phyloP scores from a whole-genome alignment of 2,113 vertebrate genomes.

The Lasiurus cinereus region DNA sequence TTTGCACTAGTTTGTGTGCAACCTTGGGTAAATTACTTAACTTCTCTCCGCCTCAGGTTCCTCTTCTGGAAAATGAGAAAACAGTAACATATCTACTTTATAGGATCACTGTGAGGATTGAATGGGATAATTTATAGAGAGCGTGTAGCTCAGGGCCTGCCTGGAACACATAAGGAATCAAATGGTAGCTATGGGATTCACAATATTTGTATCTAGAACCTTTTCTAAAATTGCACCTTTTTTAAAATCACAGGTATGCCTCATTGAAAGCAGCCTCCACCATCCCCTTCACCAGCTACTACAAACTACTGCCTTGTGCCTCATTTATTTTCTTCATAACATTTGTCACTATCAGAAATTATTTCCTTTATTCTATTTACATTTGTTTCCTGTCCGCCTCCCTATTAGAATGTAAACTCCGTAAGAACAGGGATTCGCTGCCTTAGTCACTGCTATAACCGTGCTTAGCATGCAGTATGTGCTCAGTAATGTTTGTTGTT shows the following conservation, averaged over 20 bases:
- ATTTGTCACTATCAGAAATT: neutral
- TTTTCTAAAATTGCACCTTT: too few relatives aligned
- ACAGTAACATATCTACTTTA: neutral
- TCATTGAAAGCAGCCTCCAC: neutral
- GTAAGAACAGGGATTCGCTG: neutral
- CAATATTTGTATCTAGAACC: neutral
- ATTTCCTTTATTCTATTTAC: neutral
- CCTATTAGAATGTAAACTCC: neutral
- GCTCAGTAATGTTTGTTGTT: neutral
- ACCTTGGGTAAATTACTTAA: neutral
- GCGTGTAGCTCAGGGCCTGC: neutral
- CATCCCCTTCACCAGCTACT: neutral
- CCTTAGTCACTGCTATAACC: neutral
- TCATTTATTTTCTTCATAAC: neutral
- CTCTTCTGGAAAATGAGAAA: neutral
- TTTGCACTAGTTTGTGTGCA: neutral
- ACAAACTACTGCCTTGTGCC: neutral
- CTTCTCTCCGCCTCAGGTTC: neutral
- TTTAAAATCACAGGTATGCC: neutral
- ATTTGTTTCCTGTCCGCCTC: neutral
- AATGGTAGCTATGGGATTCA: neutral
- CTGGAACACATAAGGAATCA: neutral
- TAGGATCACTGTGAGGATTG: neutral
- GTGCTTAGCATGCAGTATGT: neutral
- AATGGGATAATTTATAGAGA: neutral